Evolutionary conservation across 2,888 invertebrate genomes (phyloP).

Genomic region (Archaeoteleia sp.): DNA sequence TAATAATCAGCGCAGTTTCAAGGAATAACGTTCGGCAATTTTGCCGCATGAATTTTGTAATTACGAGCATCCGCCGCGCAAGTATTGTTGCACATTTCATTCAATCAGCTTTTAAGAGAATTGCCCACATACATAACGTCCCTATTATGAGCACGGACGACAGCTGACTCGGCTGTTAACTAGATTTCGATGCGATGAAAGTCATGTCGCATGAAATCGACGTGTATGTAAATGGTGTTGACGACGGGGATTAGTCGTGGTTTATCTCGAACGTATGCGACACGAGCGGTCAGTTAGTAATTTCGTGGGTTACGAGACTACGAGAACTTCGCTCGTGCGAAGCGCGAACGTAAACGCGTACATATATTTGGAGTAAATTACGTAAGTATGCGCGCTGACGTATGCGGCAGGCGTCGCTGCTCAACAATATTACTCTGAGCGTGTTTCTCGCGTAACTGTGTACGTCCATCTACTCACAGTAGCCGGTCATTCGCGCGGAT

Average conservation of each 20-base stretch:
- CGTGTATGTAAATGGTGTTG: constrained; percentile 51
- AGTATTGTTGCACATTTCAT: constrained; percentile 44
- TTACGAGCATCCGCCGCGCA: constrained; percentile 27
- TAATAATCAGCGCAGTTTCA: constrained; percentile 3
- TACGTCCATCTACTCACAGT: constrained; percentile 50
- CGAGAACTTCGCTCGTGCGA: constrained; percentile 45
- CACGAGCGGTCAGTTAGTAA: constrained; percentile 53
- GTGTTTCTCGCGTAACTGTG: constrained; percentile 42
- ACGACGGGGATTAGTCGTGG: constrained; percentile 52
- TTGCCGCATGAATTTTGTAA: constrained; percentile 29
- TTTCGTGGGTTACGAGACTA: constrained; percentile 53
- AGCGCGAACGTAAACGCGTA: constrained; percentile 42
- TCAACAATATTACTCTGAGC: constrained; percentile 13
- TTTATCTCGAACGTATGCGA: constrained; percentile 48
- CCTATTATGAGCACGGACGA: constrained; percentile 43
- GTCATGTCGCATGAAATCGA: constrained; percentile 54
- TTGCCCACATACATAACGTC: constrained; percentile 35
- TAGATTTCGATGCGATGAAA: constrained; percentile 52
- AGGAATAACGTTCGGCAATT: constrained; percentile 20
- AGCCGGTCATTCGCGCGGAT: constrained; percentile 46
- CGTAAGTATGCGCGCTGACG: constrained; percentile 51
- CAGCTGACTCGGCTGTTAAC: constrained; percentile 50
- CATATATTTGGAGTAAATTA: constrained; percentile 52
- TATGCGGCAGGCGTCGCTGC: constrained; percentile 38
- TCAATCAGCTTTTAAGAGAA: constrained; percentile 51